Base-by-base conservation (phyloP, 2,888 invertebrate genomes). In the Lysandra bellargus region DNA sequence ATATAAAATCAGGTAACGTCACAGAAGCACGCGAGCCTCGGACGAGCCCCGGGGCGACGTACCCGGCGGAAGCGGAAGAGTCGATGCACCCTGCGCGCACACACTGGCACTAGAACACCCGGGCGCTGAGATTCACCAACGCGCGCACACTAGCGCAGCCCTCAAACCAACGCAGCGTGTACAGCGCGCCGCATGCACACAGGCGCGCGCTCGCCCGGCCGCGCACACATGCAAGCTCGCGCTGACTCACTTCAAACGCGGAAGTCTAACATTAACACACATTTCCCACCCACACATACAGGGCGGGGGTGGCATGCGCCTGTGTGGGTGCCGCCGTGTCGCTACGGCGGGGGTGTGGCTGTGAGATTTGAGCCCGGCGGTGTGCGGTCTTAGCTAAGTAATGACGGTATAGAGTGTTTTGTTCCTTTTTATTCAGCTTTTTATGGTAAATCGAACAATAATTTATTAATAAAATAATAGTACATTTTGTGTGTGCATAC, bases 261-360 rank as follows among this genome's bases (percentile, higher is more conserved):
- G 94, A 94, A 94, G 91, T 90, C 85, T 84, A 85, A 91, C 90
- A 90, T 92, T 92, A 92, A 91, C 93, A 92, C 86, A 92, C 88
- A 91, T 92, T 92, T 90, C 87, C 85, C 85, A 86, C 90, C 81
- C 88, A 89, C 91, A 92, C 93, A 74, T n/a, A 0, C 5, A 80
- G 69, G n/a, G 80, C 83, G 81, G 44, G 5, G 81, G 60, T 69
- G 83, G 84, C 64, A 12, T 9, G 81, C 80, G 78, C 0, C 0
- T 85, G 93, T 92, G 89, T 89, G 89, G 61, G 91, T 88, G 93
- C 91, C 91, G 92, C 90, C 91, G 87, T 90, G 91, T 92, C 80
- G 82, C 60, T 81, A 91, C 85, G 80, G 78, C 85, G 91, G 91
- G 91, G 93, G 93, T 92, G 94, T 93, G 94, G 91, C 91, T 60